Conservation (phyloP, 1,140 invertebrate genomes). For the Conus ventricosus region DNA sequence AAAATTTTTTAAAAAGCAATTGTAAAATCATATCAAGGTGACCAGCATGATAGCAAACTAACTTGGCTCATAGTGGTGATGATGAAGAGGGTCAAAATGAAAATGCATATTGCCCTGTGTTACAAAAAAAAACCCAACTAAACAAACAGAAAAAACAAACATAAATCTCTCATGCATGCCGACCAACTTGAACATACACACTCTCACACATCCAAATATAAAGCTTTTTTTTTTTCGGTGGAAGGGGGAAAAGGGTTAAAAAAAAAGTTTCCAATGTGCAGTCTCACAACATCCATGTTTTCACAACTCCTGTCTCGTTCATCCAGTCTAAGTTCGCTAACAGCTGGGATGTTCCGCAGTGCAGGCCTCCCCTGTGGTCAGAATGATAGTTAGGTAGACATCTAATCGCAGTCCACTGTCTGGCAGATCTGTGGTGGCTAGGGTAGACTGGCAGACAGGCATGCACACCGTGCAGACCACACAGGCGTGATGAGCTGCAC, state of each 20-base stretch:
- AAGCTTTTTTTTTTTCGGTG: neutral
- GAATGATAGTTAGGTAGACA: neutral
- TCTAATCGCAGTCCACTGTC: neutral
- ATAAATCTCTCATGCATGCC: neutral
- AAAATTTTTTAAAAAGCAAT: too few relatives aligned
- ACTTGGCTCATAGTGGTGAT: too few relatives aligned
- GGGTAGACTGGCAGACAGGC: neutral
- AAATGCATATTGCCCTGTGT: neutral
- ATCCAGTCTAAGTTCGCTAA: neutral
- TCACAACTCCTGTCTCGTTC: neutral
- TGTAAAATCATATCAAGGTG: too few relatives aligned
- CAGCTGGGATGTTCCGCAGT: too few relatives aligned
- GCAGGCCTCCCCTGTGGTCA: neutral
- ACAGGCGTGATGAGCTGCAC: constrained; percentile 4
- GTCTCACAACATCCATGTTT: neutral
- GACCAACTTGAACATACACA: neutral
- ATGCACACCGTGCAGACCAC: neutral
- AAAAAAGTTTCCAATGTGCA: neutral
- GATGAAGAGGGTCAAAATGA: neutral
- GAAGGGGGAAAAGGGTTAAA: neutral
- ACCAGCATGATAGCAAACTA: too few relatives aligned
- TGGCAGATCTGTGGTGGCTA: neutral
- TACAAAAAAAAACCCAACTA: neutral
- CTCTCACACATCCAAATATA: neutral
- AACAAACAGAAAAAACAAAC: neutral